phyloP scores from a whole-genome alignment of 2,888 invertebrate genomes.

The Volucella inflata region DNA sequence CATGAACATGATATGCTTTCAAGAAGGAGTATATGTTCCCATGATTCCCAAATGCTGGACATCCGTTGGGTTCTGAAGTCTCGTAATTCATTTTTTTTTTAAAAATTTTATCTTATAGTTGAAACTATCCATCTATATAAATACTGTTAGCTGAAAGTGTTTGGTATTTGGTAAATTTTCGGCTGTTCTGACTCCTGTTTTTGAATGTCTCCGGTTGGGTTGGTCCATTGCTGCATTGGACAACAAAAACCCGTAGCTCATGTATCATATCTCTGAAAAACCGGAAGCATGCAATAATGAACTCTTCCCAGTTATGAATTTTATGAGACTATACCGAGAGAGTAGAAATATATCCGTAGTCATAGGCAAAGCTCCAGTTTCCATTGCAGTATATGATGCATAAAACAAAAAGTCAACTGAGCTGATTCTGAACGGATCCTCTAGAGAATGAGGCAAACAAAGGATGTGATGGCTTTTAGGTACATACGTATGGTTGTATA shows the following conservation, averaged over 20 bases:
- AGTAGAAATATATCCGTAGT: background rate
- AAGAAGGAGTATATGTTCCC: background rate
- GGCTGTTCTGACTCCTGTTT: slow-evolving; percentile 13
- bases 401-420: slow-evolving; percentile 12
- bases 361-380: too few relatives aligned
- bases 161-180: slow-evolving; percentile 5
- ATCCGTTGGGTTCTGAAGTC: slow-evolving; percentile 13
- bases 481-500: background rate
- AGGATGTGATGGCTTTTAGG: slow-evolving; percentile 1
- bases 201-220: background rate
- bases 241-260: slow-evolving; percentile 19
- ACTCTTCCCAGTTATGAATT: slow-evolving; percentile 26
- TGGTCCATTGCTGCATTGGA: background rate
- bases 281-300: slow-evolving; percentile 37
- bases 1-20: too few relatives aligned
- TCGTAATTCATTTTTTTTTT: background rate
- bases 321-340: background rate
- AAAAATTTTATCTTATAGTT: background rate
- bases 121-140: background rate
- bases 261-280: slow-evolving; percentile 21
- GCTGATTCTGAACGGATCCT: slow-evolving; percentile 9
- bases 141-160: background rate
- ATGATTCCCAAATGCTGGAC: background rate
- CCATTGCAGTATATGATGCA: slow-evolving; percentile 1
- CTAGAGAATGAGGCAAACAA: background rate